Conservation (phyloP, 2,797 vertebrate genomes). For the Sebastes flavidus region DNA sequence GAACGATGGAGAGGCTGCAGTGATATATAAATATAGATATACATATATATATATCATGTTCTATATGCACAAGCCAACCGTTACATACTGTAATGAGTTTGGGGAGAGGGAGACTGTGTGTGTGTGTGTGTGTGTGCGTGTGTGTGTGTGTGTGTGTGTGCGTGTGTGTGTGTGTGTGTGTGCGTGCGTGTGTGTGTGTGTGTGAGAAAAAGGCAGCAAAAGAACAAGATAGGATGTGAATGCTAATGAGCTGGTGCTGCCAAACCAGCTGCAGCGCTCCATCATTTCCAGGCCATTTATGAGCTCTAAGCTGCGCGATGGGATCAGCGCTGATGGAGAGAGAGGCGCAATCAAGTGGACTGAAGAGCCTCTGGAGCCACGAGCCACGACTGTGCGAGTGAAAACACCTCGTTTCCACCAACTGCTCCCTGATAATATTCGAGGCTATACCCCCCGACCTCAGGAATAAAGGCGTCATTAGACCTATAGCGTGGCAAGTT, state of each 20-base stretch:
- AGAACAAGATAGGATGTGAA: conserved; percentile 44
- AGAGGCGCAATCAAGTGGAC: conserved; percentile 43
- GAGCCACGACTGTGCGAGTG: not conserved
- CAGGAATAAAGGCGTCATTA: not conserved
- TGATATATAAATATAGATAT: conserved; percentile 21
- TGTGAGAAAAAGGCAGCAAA: not conserved
- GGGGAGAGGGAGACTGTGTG: not conserved
- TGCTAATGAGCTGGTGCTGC: conserved; percentile 60
- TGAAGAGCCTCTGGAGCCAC: conserved; percentile 45
- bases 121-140: not conserved
- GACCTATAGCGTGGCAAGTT: not conserved
- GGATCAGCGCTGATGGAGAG: conserved; percentile 42
- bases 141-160: not conserved
- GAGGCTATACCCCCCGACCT: not conserved
- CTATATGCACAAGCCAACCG: not conserved
- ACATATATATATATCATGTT: conserved; percentile 17
- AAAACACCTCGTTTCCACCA: conserved; percentile 6
- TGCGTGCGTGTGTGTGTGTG: not conserved
- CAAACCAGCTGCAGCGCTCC: conserved; percentile 57
- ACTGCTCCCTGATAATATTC: not conserved
- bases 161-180: not conserved
- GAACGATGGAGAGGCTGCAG: conserved; percentile 17
- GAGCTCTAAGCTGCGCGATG: conserved; percentile 44
- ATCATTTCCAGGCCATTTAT: conserved; percentile 63
- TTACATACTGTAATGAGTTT: conserved; percentile 20